phyloP scores from a whole-genome alignment of 2,797 vertebrate species.

The Sebastes hubbsi region DNA sequence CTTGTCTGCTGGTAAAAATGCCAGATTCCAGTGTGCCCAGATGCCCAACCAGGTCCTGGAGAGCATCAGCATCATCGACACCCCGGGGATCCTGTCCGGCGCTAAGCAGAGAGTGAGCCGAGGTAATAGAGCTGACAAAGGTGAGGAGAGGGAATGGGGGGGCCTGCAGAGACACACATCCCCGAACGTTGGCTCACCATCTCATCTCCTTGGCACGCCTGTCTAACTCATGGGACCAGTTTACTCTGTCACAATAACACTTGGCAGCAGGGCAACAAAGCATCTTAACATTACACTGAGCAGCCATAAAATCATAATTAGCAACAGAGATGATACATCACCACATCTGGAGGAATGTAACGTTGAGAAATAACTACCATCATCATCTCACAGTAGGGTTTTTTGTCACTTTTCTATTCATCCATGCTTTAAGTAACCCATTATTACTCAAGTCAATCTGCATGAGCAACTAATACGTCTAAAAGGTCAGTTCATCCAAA shows the following conservation, averaged over 20 bases:
- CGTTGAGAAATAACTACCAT: slow-evolving; percentile 46
- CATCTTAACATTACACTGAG: slow-evolving; percentile 25
- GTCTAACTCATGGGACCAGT: slow-evolving; percentile 69
- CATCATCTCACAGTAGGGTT: slow-evolving; percentile 14
- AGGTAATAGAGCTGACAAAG: slow-evolving; percentile 81
- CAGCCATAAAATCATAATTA: slow-evolving; percentile 48
- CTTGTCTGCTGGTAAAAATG: slow-evolving; percentile 5
- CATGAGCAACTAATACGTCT: slow-evolving; percentile 59
- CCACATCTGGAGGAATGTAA: slow-evolving; percentile 49
- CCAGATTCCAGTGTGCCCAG: slow-evolving; percentile 92
- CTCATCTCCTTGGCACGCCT: slow-evolving; percentile 61
- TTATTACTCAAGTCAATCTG: slow-evolving; percentile 27
- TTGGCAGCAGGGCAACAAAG: slow-evolving; percentile 38
- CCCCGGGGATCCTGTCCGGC: slow-evolving; percentile 88
- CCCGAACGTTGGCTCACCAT: slow-evolving; percentile 57
- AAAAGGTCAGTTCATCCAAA: slow-evolving; percentile 12
- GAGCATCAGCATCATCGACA: slow-evolving; percentile 94
- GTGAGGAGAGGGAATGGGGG: slow-evolving; percentile 67
- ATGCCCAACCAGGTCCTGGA: slow-evolving; percentile 92
- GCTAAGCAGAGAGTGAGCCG: slow-evolving; percentile 92
- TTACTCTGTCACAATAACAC: slow-evolving; percentile 57
- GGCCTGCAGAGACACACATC: slow-evolving; percentile 56
- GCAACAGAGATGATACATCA: slow-evolving; percentile 33
- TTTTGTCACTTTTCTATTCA: slow-evolving; percentile 34
- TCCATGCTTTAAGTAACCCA: slow-evolving; percentile 46